These are phyloP conservation scores for Zoanthus gigantus DNA, from an alignment of 92 coral and sea anemone species.

Conservation along the genomic window DNA sequence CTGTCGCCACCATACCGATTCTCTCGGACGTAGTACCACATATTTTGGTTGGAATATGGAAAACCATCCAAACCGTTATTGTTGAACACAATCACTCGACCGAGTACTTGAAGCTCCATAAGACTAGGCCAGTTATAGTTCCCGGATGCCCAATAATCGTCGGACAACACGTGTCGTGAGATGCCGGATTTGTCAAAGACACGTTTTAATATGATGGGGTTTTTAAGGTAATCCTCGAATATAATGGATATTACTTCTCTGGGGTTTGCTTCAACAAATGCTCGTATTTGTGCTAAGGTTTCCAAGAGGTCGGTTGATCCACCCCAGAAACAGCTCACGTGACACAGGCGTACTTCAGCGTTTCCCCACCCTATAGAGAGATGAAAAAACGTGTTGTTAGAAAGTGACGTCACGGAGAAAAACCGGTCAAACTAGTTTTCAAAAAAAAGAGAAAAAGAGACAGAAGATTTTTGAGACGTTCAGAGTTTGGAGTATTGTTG, in stretches of 20 bases:
- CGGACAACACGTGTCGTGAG: conserved; percentile 76
- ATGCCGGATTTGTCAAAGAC: conserved; percentile 88
- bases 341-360: conserved; percentile 90
- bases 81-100: conserved; percentile 92
- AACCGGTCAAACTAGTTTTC: no score
- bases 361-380: conserved; percentile 84
- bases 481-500: no score
- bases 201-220: conserved; percentile 81
- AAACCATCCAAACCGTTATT: conserved; percentile 84
- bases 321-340: conserved; percentile 91
- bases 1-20: conserved; percentile 84
- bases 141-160: conserved; percentile 80
- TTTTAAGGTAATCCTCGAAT: conserved; percentile 86
- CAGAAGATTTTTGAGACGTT: no score
- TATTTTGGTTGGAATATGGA: conserved; percentile 83
- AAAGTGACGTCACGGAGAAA: no score
- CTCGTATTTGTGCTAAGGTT: conserved; percentile 80
- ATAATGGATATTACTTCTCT: conserved; percentile 88
- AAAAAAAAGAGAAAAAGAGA: no score
- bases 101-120: conserved; percentile 82
- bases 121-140: conserved; percentile 88
- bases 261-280: conserved; percentile 76
- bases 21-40: conserved; percentile 95
- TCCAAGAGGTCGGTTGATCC: conserved; percentile 86
- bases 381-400: background rate